phyloP scores from a whole-genome alignment of 2,888 invertebrate genomes.

The Hydrotaea diabolus region DNA sequence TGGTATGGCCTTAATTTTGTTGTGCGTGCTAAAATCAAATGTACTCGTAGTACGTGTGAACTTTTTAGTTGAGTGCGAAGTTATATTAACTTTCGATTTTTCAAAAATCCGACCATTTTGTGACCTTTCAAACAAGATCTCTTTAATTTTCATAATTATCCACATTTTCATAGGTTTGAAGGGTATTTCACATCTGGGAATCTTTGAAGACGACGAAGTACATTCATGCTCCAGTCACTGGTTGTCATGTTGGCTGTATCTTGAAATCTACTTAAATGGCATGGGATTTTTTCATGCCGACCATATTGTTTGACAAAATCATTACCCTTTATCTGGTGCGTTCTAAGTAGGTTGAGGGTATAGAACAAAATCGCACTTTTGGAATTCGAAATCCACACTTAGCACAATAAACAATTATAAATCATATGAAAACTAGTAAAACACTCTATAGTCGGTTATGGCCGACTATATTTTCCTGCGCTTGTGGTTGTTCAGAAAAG shows the following conservation, averaged over 20 bases:
- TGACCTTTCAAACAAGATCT: no score
- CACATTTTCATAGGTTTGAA: not conserved
- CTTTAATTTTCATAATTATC: no score
- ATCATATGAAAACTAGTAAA: not conserved
- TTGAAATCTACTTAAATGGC: not conserved
- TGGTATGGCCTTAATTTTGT: no score
- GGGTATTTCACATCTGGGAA: not conserved
- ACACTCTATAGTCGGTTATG: no score
- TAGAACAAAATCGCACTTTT: conserved; percentile 4
- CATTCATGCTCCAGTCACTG: not conserved
- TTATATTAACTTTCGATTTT: no score
- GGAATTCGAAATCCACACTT: not conserved
- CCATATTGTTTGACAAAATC: conserved; percentile 23
- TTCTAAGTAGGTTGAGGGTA: conserved; percentile 54
- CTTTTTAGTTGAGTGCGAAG: no score
- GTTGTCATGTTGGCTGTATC: not conserved
- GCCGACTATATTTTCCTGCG: no score
- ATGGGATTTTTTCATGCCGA: not conserved
- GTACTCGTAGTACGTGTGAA: no score
- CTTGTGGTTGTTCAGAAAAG: no score
- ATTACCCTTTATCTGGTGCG: conserved; percentile 45
- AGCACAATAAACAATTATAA: conserved; percentile 10
- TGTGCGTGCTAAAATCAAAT: no score
- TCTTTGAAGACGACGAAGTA: not conserved
- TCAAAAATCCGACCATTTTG: no score